These are phyloP conservation scores for Anorthoa munda DNA, from an alignment of 2,888 invertebrate species.

Conservation along the genomic window DNA sequence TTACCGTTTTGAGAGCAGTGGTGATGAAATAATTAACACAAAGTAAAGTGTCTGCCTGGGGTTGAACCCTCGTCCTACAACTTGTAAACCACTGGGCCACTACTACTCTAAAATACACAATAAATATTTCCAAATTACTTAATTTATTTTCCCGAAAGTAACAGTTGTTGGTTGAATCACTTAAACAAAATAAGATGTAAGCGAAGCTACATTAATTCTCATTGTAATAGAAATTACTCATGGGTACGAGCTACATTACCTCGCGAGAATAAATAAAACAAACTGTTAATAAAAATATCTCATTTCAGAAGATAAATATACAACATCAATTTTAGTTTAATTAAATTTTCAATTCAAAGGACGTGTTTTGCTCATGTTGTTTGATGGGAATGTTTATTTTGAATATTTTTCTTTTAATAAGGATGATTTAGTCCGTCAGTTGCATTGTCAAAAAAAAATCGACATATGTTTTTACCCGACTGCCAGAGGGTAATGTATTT, in stretches of 20 bases:
- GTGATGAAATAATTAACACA: too few species aligned
- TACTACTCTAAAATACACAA: background rate
- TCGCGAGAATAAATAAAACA: slow-evolving; percentile 38
- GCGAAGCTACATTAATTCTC: slow-evolving; percentile 35
- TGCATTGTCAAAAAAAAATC: too few species aligned
- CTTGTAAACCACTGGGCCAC: too few species aligned
- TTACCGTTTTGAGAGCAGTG: too few species aligned
- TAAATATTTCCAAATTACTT: slow-evolving; percentile 25
- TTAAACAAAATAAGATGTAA: slow-evolving; percentile 27
- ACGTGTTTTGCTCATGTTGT: background rate
- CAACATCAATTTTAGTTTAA: slow-evolving; percentile 26
- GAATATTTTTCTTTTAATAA: background rate
- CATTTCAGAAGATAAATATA: slow-evolving; percentile 29
- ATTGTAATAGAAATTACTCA: slow-evolving; percentile 39
- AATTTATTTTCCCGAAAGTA: slow-evolving; percentile 27
- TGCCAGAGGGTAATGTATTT: too few species aligned
- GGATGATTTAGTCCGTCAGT: too few species aligned
- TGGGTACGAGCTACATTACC: slow-evolving; percentile 15
- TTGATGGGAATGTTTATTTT: background rate
- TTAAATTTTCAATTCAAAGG: slow-evolving; percentile 13
- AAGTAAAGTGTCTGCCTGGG: too few species aligned
- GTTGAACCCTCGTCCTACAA: too few species aligned
- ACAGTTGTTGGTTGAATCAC: slow-evolving; percentile 24
- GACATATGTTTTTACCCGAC: too few species aligned
- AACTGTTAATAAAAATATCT: slow-evolving; percentile 29